Conservation (phyloP, 2,113 vertebrate genomes). For the Halichoeres trimaculatus region DNA sequence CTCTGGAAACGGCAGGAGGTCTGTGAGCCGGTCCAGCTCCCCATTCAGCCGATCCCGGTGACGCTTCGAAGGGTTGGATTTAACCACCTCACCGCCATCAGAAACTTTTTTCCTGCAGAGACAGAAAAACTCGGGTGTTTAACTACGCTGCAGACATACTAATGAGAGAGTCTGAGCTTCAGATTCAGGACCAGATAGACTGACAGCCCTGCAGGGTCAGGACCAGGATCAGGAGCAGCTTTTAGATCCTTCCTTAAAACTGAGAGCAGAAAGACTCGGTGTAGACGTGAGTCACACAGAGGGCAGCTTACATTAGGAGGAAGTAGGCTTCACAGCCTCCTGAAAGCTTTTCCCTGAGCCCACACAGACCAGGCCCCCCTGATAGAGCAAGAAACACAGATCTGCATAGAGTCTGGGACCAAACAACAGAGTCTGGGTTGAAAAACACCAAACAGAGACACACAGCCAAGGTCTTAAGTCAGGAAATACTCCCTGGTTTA, state of each 20-base stretch:
- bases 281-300: slow-evolving; percentile 21
- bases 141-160: too few relatives aligned
- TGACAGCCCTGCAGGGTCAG: neutral
- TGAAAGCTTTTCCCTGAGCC: too few relatives aligned
- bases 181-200: too few relatives aligned
- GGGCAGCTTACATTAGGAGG: neutral
- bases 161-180: too few relatives aligned
- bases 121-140: neutral
- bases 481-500: too few relatives aligned
- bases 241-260: neutral
- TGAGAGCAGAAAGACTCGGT: neutral
- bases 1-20: slow-evolving; percentile 83
- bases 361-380: too few relatives aligned
- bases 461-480: too few relatives aligned
- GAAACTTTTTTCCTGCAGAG: slow-evolving; percentile 66
- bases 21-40: slow-evolving; percentile 84
- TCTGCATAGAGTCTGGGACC: neutral
- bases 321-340: neutral
- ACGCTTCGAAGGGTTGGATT: slow-evolving; percentile 87
- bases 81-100: slow-evolving; percentile 54
- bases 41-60: slow-evolving; percentile 85
- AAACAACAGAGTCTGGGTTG: slow-evolving; percentile 1
- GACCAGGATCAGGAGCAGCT: slow-evolving; percentile 14
- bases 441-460: neutral
- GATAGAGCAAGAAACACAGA: neutral